Conservation (phyloP, 2,888 invertebrate genomes). For the Chironomus riparius region DNA sequence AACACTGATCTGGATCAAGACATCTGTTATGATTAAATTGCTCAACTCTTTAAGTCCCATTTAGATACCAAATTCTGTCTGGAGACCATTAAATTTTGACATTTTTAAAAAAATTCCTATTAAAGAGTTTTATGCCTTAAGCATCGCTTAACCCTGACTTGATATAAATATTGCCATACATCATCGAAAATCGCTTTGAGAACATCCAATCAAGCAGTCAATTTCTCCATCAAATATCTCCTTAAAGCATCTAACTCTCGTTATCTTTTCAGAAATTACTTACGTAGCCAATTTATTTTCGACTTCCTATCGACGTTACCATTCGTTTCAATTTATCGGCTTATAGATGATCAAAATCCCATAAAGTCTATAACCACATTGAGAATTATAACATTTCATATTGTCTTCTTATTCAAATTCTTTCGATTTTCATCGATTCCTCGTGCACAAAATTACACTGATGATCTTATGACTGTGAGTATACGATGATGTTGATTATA, state of each 20-base stretch:
- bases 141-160: no score
- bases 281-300: slow-evolving; percentile 35
- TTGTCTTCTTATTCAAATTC: slow-evolving; percentile 29
- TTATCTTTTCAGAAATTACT: slow-evolving; percentile 35
- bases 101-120: no score
- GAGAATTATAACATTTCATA: slow-evolving; percentile 27
- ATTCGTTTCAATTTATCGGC: slow-evolving; percentile 27
- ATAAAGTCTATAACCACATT: neutral
- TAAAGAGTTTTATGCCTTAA: no score
- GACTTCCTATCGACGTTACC: slow-evolving; percentile 38
- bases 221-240: no score
- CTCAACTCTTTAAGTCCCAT: no score
- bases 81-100: no score
- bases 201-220: no score
- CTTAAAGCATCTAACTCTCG: neutral
- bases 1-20: no score
- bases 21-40: no score
- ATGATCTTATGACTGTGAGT: slow-evolving; percentile 28
- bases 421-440: slow-evolving; percentile 30
- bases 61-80: no score
- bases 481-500: neutral
- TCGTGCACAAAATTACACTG: slow-evolving; percentile 28
- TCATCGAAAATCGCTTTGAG: no score
- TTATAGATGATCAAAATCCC: slow-evolving; percentile 28
- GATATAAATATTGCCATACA: no score